Evolutionary conservation across 2,797 vertebrate genomes (phyloP), one percentile per base, ranked within the genome.

Genomic region (Synaphobranchus kaupii): DNA sequence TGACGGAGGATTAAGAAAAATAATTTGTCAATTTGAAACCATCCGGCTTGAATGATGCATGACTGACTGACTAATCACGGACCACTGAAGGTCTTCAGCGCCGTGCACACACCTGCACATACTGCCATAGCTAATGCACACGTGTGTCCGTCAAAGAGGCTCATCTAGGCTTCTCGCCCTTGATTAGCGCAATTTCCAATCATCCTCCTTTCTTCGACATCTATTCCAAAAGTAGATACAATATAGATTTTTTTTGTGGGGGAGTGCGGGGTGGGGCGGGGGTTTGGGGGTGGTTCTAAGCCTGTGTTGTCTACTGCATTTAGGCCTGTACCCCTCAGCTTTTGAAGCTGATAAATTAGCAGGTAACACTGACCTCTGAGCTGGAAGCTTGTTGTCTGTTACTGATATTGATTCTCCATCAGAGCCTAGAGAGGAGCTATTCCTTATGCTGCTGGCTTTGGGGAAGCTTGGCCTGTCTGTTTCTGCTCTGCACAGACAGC

Each of bases 21-120:
- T 81, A 88, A 76, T 85, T 88, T 85, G 85, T 39, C 73, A 86
- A 87, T 86, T 87, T 91, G 88, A 92, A 91, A 88, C 86, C 88
- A 84, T 66, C 83, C 87, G 89, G 88, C 88, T 90, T 88, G 90
- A 85, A 84, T 60, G 83, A 85, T 89, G 87, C 87, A 88, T 90
- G 76, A 90, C 91, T 81, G 88, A 66, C 50, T 87, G 86, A 92
- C 80, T 84, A 83, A 88, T 88, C 82, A 89, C 73, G 81, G 85
- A 56, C 50, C 89, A 84, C 87, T 31, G 68, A 82, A 89, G 88
- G 34, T 86, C 78, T 80, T 31, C 88, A 88, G 87, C 76, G 85
- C 34, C 68, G 28, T 25, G 17, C n/a, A 58, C 22, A 34, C 73
- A 54, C 76, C 25, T 47, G 44, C 76, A 54, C 88, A 86, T 89